Evolutionary conservation across 2,113 vertebrate species (phyloP).

Genomic region (Ascaphus truei): DNA sequence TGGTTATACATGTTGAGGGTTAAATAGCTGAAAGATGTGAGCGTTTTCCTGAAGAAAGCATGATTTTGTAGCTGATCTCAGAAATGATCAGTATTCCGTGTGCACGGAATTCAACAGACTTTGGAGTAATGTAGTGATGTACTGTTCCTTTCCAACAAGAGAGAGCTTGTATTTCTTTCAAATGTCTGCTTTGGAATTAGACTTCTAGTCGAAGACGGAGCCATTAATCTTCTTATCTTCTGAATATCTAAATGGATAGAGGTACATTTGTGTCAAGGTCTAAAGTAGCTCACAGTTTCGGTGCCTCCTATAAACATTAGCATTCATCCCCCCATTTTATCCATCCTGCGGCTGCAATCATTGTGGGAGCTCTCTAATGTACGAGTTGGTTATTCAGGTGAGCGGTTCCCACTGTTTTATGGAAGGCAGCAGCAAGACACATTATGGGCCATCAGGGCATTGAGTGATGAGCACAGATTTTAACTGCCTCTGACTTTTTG

Average conservation of each 20-base stretch:
- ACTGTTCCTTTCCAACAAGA: too few relatives aligned
- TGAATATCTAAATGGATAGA: conserved; percentile 7
- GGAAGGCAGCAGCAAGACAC: not conserved
- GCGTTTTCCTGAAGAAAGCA: too few relatives aligned
- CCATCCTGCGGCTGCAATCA: not conserved
- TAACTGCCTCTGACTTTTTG: not conserved
- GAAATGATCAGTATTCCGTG: too few relatives aligned
- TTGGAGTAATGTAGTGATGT: too few relatives aligned
- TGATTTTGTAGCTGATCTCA: too few relatives aligned
- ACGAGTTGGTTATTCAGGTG: not conserved
- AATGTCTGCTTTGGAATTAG: not conserved
- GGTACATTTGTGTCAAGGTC: not conserved
- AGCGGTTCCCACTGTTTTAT: not conserved
- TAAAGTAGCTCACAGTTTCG: not conserved
- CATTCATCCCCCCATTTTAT: not conserved
- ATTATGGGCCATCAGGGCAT: not conserved
- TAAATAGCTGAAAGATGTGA: too few relatives aligned
- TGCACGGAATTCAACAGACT: too few relatives aligned
- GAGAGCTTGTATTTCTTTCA: not conserved
- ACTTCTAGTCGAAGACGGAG: not conserved
- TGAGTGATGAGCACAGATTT: not conserved
- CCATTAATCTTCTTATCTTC: conserved; percentile 20
- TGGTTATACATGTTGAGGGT: too few relatives aligned
- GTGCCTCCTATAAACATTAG: not conserved
- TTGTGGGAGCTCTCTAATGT: not conserved